Base-by-base conservation (phyloP, 2,888 invertebrate species). In the Synergus japonicus region DNA sequence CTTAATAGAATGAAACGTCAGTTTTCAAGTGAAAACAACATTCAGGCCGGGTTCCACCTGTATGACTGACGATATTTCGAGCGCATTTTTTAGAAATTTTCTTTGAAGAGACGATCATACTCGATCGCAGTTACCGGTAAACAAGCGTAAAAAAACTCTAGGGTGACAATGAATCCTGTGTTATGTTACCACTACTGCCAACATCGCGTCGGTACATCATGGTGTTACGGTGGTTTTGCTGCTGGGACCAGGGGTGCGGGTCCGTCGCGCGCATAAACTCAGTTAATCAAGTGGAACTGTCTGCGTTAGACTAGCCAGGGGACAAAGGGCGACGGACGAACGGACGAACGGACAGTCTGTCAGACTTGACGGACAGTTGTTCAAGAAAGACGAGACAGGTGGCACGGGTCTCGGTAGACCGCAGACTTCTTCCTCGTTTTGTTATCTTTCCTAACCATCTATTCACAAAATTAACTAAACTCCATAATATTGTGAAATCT, bases 281-380 rank as follows among this genome's bases (percentile, higher is more conserved):
- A 88, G 88, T 90, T 90, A 90, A 90, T 90, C 90, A 90, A 90
- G 87, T 87, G 90, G 90, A 90, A 90, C 90, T 89, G 88, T 89
- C 87, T 84, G 88, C n/a, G n/a, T 82, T 84, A 82, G 84, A 81
- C 82, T 83, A 83, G 83, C 84, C 85, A 82, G 81, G 81, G 84
- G 82, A 84, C 84, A 83, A 84, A 84, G 85, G 87, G 87, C 82
- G 81, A 85, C 83, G 84, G 78, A 88, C 87, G 80, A 80, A 84
- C 84, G 84, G 78, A 76, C 85, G n/a, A n/a, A n/a, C n/a, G n/a
- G n/a, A n/a, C n/a, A 76, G 86, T 79, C 79, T 82, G 83, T 83
- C 79, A 82, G 84, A 85, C 82, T 84, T 83, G 87, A 86, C 84
- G 80, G 85, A 84, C 84, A 79, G 79, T 78, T 80, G 83, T 77